A percentile compares a stretch with the other conserved stretches of the same genome.
These are phyloP conservation scores for Achlya flavicornis DNA, from an alignment of 2,888 invertebrate species.

Conservation along the genomic window DNA sequence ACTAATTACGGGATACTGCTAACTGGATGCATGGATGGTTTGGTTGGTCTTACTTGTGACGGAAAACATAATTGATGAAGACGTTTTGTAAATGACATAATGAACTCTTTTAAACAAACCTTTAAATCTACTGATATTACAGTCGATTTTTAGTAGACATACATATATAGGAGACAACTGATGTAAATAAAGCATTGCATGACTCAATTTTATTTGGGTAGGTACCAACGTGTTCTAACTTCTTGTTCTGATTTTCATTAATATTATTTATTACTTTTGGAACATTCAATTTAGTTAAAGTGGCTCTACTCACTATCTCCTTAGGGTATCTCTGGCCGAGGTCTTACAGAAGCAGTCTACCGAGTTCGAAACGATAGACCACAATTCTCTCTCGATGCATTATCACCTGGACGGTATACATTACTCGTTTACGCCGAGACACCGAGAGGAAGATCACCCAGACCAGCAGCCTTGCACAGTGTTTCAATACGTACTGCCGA, in stretches of 20 bases:
- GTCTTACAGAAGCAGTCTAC: slow-evolving; percentile 83
- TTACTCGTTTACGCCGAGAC: slow-evolving; percentile 92
- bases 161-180: too few species aligned
- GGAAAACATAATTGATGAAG: too few species aligned
- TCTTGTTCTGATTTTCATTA: too few species aligned
- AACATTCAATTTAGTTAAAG: background rate
- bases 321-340: slow-evolving; percentile 78
- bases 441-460: slow-evolving; percentile 89
- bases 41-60: too few species aligned
- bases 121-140: too few species aligned
- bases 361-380: slow-evolving; percentile 86
- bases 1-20: background rate
- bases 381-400: slow-evolving; percentile 88
- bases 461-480: slow-evolving; percentile 88
- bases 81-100: too few species aligned
- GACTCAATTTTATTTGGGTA: too few species aligned
- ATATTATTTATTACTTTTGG: background rate
- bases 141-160: too few species aligned
- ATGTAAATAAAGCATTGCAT: background rate
- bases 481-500: slow-evolving; percentile 72
- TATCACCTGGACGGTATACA: slow-evolving; percentile 91
- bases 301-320: background rate
- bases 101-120: too few species aligned
- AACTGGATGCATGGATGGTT: background rate
- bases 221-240: too few species aligned